phyloP scores from a whole-genome alignment of 23 tunicate genomes.

The Corella eumyota region DNA sequence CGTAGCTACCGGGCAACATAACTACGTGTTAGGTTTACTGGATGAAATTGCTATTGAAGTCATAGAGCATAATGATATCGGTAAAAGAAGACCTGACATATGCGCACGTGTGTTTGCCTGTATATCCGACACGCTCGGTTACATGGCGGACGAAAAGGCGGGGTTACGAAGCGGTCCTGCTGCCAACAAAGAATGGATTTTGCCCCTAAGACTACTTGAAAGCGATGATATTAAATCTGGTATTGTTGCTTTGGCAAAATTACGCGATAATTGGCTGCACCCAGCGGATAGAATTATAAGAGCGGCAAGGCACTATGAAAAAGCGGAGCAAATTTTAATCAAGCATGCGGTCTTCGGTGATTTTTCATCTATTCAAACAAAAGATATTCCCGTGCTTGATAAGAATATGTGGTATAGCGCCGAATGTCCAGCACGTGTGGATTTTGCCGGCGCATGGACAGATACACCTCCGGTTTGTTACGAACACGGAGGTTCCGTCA shows the following conservation, averaged over 20 bases:
- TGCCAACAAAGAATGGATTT: slow-evolving; percentile 71
- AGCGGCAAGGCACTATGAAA: slow-evolving; percentile 87
- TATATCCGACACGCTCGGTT: slow-evolving; percentile 74
- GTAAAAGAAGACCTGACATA: slow-evolving; percentile 45
- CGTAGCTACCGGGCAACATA: slow-evolving; percentile 13
- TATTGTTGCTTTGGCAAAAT: slow-evolving; percentile 26
- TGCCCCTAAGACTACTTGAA: slow-evolving; percentile 30
- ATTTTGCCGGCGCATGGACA: slow-evolving; percentile 83
- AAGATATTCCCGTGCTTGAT: not conserved
- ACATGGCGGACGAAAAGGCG: slow-evolving; percentile 46
- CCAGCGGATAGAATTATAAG: slow-evolving; percentile 43
- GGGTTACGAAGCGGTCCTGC: slow-evolving; percentile 86
- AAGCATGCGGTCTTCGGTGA: slow-evolving; percentile 53
- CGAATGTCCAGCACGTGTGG: slow-evolving; percentile 84
- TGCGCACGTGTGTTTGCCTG: slow-evolving; percentile 85
- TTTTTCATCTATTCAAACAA: slow-evolving; percentile 23
- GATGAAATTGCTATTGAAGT: slow-evolving; percentile 38
- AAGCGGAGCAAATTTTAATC: slow-evolving; percentile 80
- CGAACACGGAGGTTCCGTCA: slow-evolving; percentile 78
- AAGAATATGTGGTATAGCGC: slow-evolving; percentile 44
- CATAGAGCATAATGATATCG: slow-evolving; percentile 7
- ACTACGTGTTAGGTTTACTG: slow-evolving; percentile 12
- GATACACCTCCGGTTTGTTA: slow-evolving; percentile 94
- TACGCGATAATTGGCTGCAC: slow-evolving; percentile 55
- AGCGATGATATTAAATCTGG: slow-evolving; percentile 17